A percentile compares a stretch with the other conserved stretches of the same genome.
Evolutionary conservation across 2,888 invertebrate genomes (phyloP).

Genomic region (Smittia aterrima): DNA sequence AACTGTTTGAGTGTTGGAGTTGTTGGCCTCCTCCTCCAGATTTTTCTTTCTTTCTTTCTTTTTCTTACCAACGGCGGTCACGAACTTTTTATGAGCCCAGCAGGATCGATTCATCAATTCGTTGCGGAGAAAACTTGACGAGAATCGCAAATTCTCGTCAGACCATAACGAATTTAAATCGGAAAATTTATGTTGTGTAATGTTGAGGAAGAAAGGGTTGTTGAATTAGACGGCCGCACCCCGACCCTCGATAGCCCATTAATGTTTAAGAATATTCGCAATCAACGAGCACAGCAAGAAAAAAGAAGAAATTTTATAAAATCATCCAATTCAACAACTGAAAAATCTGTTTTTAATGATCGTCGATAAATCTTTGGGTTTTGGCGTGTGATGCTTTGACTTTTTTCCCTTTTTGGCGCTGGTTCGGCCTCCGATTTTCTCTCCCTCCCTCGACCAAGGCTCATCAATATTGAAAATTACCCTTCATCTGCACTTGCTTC

Average conservation of each 20-base stretch:
- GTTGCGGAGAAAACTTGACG: too few relatives aligned
- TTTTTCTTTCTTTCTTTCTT: too few relatives aligned
- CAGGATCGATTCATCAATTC: too few relatives aligned
- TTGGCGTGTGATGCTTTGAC: constrained; percentile 32
- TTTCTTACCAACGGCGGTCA: too few relatives aligned
- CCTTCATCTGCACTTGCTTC: constrained; percentile 36
- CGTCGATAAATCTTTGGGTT: constrained; percentile 37
- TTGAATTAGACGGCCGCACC: neutral
- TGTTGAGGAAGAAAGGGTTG: constrained; percentile 5
- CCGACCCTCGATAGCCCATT: neutral
- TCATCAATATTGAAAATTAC: constrained; percentile 41
- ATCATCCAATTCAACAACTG: constrained; percentile 37
- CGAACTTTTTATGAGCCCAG: too few relatives aligned
- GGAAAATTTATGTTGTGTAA: neutral
- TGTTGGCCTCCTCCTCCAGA: neutral
- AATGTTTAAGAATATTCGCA: neutral
- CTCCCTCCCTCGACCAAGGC: constrained; percentile 23
- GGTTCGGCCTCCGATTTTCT: constrained; percentile 7
- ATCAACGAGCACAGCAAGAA: constrained; percentile 1
- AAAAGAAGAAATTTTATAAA: neutral
- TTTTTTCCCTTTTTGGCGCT: constrained; percentile 20
- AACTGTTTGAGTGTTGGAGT: constrained; percentile 1
- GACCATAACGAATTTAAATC: too few relatives aligned
- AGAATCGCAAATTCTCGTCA: too few relatives aligned
- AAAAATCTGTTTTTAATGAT: constrained; percentile 40